phyloP scores from a whole-genome alignment of 2,888 invertebrate genomes.

The Abrostola tripartita region DNA sequence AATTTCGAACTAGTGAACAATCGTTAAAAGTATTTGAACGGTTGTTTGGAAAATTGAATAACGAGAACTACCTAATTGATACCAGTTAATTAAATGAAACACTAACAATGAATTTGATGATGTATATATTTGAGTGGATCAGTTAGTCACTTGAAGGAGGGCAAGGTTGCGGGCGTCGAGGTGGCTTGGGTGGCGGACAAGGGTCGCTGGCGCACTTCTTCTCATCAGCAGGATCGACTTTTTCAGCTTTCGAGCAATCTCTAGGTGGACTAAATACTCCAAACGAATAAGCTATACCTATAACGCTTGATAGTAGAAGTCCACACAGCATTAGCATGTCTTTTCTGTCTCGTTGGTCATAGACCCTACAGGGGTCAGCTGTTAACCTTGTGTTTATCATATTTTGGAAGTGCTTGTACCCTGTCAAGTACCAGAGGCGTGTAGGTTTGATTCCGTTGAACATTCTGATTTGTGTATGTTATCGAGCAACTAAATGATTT shows the following conservation, averaged over 20 bases:
- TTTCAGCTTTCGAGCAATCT: slow-evolving; percentile 3
- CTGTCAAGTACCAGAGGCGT: slow-evolving; percentile 70
- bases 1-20: too few species aligned
- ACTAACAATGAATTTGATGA: not conserved
- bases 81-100: not conserved
- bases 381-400: slow-evolving; percentile 54
- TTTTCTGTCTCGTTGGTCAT: slow-evolving; percentile 36
- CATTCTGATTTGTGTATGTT: slow-evolving; percentile 36
- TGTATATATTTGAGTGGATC: too few species aligned
- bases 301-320: slow-evolving; percentile 3
- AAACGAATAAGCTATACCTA: slow-evolving; percentile 49
- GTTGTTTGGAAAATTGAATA: too few species aligned
- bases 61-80: not conserved
- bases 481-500: not conserved
- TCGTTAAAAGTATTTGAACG: too few species aligned
- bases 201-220: slow-evolving; percentile 5
- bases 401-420: slow-evolving; percentile 60
- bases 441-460: slow-evolving; percentile 72
- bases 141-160: slow-evolving; percentile 1
- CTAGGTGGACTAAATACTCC: slow-evolving; percentile 56
- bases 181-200: slow-evolving; percentile 21
- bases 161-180: slow-evolving; percentile 14
- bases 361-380: slow-evolving; percentile 25
- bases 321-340: slow-evolving; percentile 30
- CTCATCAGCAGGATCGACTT: not conserved